phyloP scores from a whole-genome alignment of 2,888 invertebrate species.

The Acrocyrtus sp. region DNA sequence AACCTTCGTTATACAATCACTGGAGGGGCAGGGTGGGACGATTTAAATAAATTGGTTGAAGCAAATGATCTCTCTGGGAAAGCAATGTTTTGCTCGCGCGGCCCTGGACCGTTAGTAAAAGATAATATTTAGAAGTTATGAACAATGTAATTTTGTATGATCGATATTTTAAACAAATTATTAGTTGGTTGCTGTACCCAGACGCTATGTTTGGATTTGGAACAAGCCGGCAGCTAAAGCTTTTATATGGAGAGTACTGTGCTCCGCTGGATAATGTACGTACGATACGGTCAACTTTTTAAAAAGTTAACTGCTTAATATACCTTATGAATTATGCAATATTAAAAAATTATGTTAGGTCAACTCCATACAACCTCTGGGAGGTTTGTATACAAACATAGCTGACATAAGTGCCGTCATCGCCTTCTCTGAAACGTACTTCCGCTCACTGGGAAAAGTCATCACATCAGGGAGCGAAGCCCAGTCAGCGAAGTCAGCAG shows the following conservation, averaged over 20 bases:
- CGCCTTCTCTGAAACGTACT: slow-evolving; percentile 61
- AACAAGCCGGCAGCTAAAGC: neutral
- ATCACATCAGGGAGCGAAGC: slow-evolving; percentile 66
- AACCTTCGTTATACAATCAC: slow-evolving; percentile 26
- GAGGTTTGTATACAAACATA: too few relatives aligned
- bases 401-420: slow-evolving; percentile 65
- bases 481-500: too few relatives aligned
- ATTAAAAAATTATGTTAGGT: too few relatives aligned
- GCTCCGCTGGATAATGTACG: slow-evolving; percentile 34
- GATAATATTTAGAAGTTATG: neutral
- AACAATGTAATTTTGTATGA: neutral
- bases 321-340: too few relatives aligned
- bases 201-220: slow-evolving; percentile 4
- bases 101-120: slow-evolving; percentile 24
- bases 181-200: slow-evolving; percentile 30
- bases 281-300: too few relatives aligned
- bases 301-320: too few relatives aligned
- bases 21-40: slow-evolving; percentile 15
- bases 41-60: slow-evolving; percentile 8
- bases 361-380: too few relatives aligned
- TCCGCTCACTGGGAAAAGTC: slow-evolving; percentile 67
- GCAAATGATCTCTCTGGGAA: slow-evolving; percentile 7
- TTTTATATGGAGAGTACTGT: slow-evolving; percentile 28
- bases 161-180: neutral
- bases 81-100: slow-evolving; percentile 37